A percentile compares a stretch with the other conserved stretches of the same genome.
Evolutionary conservation across 2,888 invertebrate genomes (phyloP).

Genomic region (Orthonevra nobilis): DNA sequence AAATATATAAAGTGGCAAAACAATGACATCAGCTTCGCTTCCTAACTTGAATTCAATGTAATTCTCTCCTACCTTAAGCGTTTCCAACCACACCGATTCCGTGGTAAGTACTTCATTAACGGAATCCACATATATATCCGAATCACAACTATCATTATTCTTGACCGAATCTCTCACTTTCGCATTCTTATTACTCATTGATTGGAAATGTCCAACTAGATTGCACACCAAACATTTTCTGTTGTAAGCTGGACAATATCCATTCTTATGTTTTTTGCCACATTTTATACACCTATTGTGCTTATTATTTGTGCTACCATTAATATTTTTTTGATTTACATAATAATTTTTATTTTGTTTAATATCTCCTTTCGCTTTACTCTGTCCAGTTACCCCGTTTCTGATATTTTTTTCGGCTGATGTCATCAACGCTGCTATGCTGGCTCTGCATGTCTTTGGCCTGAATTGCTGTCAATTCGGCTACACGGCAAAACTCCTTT

Average conservation of each 20-base stretch:
- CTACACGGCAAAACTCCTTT: slow-evolving; percentile 12
- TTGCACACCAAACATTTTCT: slow-evolving; percentile 31
- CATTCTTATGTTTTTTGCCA: slow-evolving; percentile 8
- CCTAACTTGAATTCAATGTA: no score
- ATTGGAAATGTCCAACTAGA: slow-evolving; percentile 10
- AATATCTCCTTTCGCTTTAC: no score
- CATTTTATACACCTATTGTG: slow-evolving; percentile 11
- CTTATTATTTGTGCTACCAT: not conserved
- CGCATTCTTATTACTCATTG: slow-evolving; percentile 6
- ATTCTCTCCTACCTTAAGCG: no score
- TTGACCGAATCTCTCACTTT: not conserved
- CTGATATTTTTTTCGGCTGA: not conserved
- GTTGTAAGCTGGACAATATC: slow-evolving; percentile 1
- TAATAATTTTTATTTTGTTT: not conserved
- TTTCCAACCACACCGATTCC: no score
- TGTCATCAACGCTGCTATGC: slow-evolving; percentile 8
- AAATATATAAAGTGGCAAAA: slow-evolving; percentile 1
- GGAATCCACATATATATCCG: slow-evolving; percentile 18
- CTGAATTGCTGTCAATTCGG: slow-evolving; percentile 12
- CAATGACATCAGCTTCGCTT: slow-evolving; percentile 7
- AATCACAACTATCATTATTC: not conserved
- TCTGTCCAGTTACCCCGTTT: not conserved
- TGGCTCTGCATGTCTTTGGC: slow-evolving; percentile 8
- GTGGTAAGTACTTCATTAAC: slow-evolving; percentile 11
- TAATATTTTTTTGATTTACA: slow-evolving; percentile 7